Evolutionary conservation across 2,888 invertebrate genomes (phyloP).

Genomic region (Dicroscelio sp.): DNA sequence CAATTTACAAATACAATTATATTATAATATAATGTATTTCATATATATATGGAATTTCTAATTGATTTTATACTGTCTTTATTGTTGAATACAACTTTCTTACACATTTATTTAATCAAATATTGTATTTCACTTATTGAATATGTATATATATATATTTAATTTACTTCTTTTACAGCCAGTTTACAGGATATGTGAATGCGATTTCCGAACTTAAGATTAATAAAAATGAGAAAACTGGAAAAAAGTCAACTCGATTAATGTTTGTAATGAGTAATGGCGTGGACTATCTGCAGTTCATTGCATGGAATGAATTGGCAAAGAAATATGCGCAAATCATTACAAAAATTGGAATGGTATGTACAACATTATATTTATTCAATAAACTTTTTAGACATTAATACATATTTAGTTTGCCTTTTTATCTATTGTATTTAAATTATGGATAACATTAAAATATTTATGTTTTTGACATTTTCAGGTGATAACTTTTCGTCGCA

Average conservation of each 20-base stretch:
- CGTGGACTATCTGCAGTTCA: not conserved
- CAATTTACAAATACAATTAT: too few species aligned
- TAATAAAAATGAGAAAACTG: not conserved
- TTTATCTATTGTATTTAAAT: too few species aligned
- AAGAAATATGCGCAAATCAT: not conserved
- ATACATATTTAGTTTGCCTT: not conserved
- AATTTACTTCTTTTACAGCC: not conserved
- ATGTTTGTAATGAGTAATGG: not conserved
- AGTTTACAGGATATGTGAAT: not conserved
- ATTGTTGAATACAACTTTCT: too few species aligned
- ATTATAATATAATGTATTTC: too few species aligned
- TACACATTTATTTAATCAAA: too few species aligned
- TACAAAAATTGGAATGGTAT: not conserved
- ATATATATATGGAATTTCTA: too few species aligned
- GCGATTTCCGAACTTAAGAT: not conserved
- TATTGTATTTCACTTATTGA: too few species aligned
- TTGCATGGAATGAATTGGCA: not conserved
- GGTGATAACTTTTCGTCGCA: not conserved
- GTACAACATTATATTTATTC: too few species aligned
- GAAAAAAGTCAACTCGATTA: not conserved
- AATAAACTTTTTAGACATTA: too few species aligned
- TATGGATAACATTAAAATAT: too few species aligned
- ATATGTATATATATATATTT: too few species aligned
- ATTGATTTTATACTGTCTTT: too few species aligned
- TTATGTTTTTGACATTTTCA: not conserved